Percentiles rank a stretch among this genome's conserved stretches.
Conservation (phyloP, 1,140 invertebrate genomes). For the Drosophila bocki region DNA sequence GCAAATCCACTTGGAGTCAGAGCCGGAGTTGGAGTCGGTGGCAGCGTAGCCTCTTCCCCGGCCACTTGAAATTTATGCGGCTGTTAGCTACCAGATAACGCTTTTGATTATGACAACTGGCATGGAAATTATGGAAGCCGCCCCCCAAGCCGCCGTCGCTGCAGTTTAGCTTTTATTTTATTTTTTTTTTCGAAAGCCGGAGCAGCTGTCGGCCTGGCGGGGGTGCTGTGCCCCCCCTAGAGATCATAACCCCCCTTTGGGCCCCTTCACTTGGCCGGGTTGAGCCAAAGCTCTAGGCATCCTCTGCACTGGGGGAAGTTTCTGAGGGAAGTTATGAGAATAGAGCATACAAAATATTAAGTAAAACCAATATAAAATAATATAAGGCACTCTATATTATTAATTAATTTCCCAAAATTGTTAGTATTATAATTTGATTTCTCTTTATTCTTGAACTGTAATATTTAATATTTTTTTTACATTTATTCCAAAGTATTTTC, state of each 20-base stretch:
- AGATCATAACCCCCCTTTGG: conserved; percentile 10
- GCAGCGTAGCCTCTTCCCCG: conserved; percentile 51
- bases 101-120: conserved; percentile 81
- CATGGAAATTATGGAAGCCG: conserved; percentile 47
- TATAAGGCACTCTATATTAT: too few species aligned
- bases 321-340: not conserved
- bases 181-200: conserved; percentile 26
- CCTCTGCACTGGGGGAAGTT: conserved; percentile 6
- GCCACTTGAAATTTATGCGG: conserved; percentile 78
- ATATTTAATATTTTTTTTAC: too few species aligned
- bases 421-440: not conserved
- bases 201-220: conserved; percentile 56
- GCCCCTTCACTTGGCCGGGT: conserved; percentile 29
- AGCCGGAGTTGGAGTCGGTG: conserved; percentile 31
- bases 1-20: conserved; percentile 76
- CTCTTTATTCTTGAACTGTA: too few species aligned
- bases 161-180: conserved; percentile 26
- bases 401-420: not conserved
- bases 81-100: conserved; percentile 82
- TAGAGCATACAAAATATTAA: not conserved
- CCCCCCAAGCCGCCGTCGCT: conserved; percentile 38
- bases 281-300: conserved; percentile 33
- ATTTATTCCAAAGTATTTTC: too few species aligned
- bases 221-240: conserved; percentile 32
- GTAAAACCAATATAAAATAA: not conserved